These are phyloP conservation scores for Eunapius fragilis DNA, from an alignment of 37 sponge, comb jelly and placozoan genomes.

Conservation along the genomic window DNA sequence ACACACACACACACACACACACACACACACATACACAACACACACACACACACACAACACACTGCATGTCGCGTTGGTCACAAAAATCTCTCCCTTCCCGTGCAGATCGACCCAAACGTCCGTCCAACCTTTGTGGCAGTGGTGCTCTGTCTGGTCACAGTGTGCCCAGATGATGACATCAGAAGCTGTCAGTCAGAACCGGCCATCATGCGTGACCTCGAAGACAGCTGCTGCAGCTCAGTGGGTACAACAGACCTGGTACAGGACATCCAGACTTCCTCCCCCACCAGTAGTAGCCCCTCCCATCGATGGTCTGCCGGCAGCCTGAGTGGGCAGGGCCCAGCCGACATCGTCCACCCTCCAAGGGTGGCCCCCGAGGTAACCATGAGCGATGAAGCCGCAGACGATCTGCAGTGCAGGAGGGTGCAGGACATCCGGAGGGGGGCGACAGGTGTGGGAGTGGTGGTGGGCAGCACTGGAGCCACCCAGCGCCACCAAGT, in stretches of 20 bases:
- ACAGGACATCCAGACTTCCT: too few relatives aligned
- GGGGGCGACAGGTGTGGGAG: neutral
- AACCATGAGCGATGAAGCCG: neutral
- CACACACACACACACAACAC: neutral
- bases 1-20: neutral
- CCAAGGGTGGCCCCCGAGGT: neutral
- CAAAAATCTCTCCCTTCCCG: neutral
- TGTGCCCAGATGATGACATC: slow-evolving; percentile 11
- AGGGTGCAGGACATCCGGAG: neutral
- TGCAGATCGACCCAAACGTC: slow-evolving; percentile 62
- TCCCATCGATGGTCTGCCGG: neutral
- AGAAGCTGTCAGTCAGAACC: slow-evolving; percentile 34
- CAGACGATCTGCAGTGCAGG: neutral
- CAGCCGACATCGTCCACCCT: neutral
- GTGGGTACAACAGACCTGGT: neutral
- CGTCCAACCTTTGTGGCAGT: slow-evolving; percentile 61
- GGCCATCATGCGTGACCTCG: neutral
- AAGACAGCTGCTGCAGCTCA: neutral
- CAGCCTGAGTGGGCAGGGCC: neutral
- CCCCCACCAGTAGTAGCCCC: neutral
- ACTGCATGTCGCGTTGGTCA: too few relatives aligned
- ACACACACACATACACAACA: neutral
- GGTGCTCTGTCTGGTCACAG: slow-evolving; percentile 27
- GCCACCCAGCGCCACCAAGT: neutral
- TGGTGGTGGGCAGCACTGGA: too few relatives aligned